Evolutionary conservation across 2,797 vertebrate genomes (phyloP), one percentile per base, ranked within the genome.

Genomic region (Hyperoplus immaculatus): DNA sequence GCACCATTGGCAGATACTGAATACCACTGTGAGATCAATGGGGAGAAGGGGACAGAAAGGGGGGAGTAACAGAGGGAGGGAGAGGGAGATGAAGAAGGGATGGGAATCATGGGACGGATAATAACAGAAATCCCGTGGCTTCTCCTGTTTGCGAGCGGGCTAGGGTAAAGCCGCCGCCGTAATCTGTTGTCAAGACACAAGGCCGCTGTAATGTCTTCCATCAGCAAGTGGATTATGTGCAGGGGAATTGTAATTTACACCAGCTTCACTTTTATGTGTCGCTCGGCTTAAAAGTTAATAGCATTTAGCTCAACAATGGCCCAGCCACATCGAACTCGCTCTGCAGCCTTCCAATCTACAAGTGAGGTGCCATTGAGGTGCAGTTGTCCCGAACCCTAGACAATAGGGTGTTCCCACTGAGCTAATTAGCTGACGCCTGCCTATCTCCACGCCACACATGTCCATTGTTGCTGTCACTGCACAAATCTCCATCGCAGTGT

Each of bases 121-220:
- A 90, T 89, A 88, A 79, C 82, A 80, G 79, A 95, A 95, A 95
- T 95, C 95, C 93, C 67, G 57, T 91, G 80, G 89, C 83, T 93
- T 93, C 92, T 88, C 89, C 80, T 89, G 74, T 92, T 93, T 85
- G 91, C 65, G 42, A 89, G 90, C 68, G 42, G 87, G 82, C 86
- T 83, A 82, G 88, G 91, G 87, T 90, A 93, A 92, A 94, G 94
- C 94, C 87, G 84, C 60, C 62, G 70, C 88, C 85, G 72, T 96
- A 95, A 96, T 96, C 95, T 95, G 91, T 94, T 95, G 94, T 95
- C 95, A 94, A 95, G 94, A 96, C 93, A 95, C 93, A 93, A 95
- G 93, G 87, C 91, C 77, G 82, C 94, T 94, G 92, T 95, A 95
- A 95, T 95, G 93, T 94, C 94, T 94, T 92, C 93, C 93, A 95